Evolutionary conservation across 1,140 invertebrate genomes (phyloP), one percentile per base, ranked within the genome.

Genomic region (Zaprionus capensis): DNA sequence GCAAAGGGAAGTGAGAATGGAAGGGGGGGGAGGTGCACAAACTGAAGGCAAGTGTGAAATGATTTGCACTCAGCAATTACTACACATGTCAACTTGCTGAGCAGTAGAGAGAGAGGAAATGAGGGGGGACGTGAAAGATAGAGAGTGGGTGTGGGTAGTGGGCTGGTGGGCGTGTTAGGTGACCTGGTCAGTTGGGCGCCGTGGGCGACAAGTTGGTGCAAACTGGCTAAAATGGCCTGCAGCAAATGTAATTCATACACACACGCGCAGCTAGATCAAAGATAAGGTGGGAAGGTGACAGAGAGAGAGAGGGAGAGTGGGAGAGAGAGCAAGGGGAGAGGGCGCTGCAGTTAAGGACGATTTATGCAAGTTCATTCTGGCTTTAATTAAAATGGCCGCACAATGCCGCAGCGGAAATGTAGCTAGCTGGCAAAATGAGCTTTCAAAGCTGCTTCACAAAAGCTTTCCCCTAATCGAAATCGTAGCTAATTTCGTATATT

Each of bases 51-150:
- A 71, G 73, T 79, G 75, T 72, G 64, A 72, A 85, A 77, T 76
- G 71, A 82, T 82, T 86, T 82, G 51, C 41, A 71, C 80, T 74
- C 55, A 72, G 61, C 61, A 70, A 69, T 74, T 49, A 71, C 41
- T 34, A 36, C 56, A 58, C 56, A 58, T 58, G 41, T 46, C 11
- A 58, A 20, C n/a, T 12, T 20, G 31, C n/a, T 2, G n/a, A 14
- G n/a, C 14, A n/a, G 7, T 2, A 34, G 9, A 51, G 1, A 15
- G 28, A 34, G 28, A 15, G 41, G 1, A 5, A 15, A 20, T n/a
- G 20, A 26, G 34, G 28, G 22, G 6, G 51, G 1, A 15, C 4
- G 46, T 1, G 22, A 53, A 7, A 51, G 2, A 31, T 15, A 11
- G 41, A 34, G 1, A 26, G 22, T 2, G 41, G 3, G 55, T 5